Evolutionary conservation across 2,888 invertebrate genomes (phyloP).

Genomic region (Sinopyrophorus schimmeli): DNA sequence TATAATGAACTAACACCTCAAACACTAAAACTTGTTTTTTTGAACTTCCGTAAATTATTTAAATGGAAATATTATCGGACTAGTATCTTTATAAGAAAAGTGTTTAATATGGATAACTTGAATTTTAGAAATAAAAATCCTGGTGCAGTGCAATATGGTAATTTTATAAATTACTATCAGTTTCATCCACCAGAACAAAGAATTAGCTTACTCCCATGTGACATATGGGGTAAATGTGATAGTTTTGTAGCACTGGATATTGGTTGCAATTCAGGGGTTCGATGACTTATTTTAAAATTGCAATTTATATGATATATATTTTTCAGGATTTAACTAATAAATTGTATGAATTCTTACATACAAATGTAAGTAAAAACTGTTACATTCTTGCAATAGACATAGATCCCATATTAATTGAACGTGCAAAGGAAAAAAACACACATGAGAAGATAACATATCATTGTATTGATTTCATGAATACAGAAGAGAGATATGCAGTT

Average conservation of each 20-base stretch:
- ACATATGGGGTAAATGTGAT: constrained; percentile 53
- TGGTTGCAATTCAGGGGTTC: constrained; percentile 82
- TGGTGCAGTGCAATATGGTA: constrained; percentile 78
- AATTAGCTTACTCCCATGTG: constrained; percentile 63
- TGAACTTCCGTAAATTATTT: no score
- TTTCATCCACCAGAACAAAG: constrained; percentile 75
- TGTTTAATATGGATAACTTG: constrained; percentile 37
- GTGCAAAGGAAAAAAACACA: constrained; percentile 63
- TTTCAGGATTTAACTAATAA: constrained; percentile 67
- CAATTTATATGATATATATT: neutral
- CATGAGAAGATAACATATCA: constrained; percentile 59
- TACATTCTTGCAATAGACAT: constrained; percentile 74
- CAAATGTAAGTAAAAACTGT: constrained; percentile 51
- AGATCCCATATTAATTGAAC: constrained; percentile 68
- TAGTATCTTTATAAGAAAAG: neutral
- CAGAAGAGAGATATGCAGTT: constrained; percentile 43
- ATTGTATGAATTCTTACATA: constrained; percentile 59
- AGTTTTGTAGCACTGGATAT: constrained; percentile 65
- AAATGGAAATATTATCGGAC: no score
- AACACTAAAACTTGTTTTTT: no score
- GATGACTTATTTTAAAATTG: neutral
- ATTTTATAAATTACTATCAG: constrained; percentile 86
- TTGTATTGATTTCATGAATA: constrained; percentile 64
- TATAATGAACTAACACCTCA: no score
- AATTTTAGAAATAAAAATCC: constrained; percentile 65